Percentiles rank a stretch among this genome's conserved stretches.
phyloP scores from a whole-genome alignment of 2,797 vertebrate species.

The Onychomys arenicola region DNA sequence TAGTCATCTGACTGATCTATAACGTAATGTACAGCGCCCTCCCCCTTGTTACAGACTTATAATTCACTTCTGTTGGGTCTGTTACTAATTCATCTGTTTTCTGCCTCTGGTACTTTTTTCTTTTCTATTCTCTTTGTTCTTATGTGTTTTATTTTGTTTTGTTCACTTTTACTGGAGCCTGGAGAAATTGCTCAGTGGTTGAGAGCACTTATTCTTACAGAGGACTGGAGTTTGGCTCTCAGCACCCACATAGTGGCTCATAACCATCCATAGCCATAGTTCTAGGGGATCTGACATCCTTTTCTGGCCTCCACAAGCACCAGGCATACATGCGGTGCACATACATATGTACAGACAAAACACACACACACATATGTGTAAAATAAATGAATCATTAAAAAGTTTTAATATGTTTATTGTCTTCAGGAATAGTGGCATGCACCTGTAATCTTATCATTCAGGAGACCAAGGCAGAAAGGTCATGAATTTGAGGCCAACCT shows the following conservation, averaged over 20 bases:
- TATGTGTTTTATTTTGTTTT: background rate
- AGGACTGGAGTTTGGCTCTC: background rate
- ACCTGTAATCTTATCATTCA: background rate
- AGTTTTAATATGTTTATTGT: background rate
- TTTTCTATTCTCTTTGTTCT: background rate
- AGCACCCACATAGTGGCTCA: background rate
- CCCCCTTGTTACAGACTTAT: background rate
- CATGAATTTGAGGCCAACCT: background rate
- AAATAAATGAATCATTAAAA: background rate
- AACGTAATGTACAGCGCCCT: background rate
- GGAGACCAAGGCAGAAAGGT: background rate
- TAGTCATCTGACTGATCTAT: background rate
- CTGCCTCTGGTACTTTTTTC: background rate
- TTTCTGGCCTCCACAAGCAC: background rate
- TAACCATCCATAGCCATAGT: background rate
- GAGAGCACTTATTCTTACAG: background rate
- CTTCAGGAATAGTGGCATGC: background rate
- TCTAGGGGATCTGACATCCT: background rate
- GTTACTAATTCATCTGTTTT: conserved; percentile 2
- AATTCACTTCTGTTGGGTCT: conserved; percentile 5
- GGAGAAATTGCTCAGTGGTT: too few species aligned
- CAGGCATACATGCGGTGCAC: background rate
- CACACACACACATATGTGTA: background rate
- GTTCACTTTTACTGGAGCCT: too few species aligned
- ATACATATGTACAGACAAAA: background rate